Conservation (phyloP, 2,113 vertebrate genomes). For the Zosterops lateralis region DNA sequence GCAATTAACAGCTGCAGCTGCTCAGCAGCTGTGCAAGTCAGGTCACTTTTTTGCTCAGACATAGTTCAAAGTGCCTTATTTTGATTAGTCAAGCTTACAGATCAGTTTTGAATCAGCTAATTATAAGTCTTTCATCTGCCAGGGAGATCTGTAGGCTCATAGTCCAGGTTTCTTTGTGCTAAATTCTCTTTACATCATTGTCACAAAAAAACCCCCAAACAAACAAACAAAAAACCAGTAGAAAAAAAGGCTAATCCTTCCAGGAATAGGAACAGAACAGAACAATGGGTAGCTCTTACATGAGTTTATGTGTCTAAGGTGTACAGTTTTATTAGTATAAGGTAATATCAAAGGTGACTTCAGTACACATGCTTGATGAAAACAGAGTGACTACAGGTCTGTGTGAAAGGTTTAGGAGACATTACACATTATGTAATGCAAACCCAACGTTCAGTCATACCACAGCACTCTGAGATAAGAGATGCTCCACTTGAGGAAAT, state of each 20-base stretch:
- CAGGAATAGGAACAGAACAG: not conserved
- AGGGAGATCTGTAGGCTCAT: not conserved
- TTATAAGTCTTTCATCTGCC: not conserved
- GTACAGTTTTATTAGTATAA: not conserved
- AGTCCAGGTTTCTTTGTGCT: not conserved
- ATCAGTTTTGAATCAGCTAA: not conserved
- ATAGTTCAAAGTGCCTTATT: not conserved
- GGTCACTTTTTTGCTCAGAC: not conserved
- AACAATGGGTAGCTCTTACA: not conserved
- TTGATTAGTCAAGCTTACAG: not conserved
- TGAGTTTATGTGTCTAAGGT: not conserved
- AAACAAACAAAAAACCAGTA: no score
- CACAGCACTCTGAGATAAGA: fast-evolving
- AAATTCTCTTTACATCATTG: not conserved
- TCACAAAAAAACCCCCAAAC: not conserved
- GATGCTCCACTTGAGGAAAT: not conserved
- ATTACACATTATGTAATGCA: not conserved
- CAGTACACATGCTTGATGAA: not conserved
- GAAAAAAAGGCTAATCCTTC: not conserved
- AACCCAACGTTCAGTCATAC: not conserved
- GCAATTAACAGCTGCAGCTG: not conserved
- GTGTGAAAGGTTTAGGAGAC: not conserved
- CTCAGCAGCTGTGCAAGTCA: not conserved
- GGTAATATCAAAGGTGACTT: not conserved
- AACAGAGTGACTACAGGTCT: not conserved